Evolutionary conservation across 2,113 vertebrate species (phyloP).

Genomic region (Chroicocephalus ridibundus): DNA sequence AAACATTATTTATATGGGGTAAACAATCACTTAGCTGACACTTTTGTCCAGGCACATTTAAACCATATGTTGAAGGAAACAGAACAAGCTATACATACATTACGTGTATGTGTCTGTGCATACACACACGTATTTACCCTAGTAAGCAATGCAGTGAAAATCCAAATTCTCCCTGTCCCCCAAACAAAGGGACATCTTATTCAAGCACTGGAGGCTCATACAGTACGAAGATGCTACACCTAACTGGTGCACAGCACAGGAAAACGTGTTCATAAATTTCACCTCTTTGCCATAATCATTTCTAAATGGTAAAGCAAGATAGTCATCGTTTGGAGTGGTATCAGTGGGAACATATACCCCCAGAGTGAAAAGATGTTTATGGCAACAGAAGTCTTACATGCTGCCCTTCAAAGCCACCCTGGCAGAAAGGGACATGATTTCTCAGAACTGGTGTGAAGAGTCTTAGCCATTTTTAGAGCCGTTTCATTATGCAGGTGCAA

Average conservation of each 20-base stretch:
- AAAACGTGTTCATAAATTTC: background rate
- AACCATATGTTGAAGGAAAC: background rate
- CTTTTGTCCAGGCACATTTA: background rate
- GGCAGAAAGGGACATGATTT: background rate
- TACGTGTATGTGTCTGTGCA: background rate
- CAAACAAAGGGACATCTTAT: background rate
- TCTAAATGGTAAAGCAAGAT: background rate
- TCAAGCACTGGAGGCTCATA: rapidly evolving
- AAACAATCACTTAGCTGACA: background rate
- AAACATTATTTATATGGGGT: background rate
- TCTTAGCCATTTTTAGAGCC: background rate
- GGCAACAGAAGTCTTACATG: background rate
- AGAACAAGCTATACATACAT: background rate
- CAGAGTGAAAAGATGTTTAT: background rate
- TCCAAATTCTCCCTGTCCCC: background rate
- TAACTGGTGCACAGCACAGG: background rate
- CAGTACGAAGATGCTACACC: background rate
- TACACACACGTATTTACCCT: background rate
- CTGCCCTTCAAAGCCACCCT: background rate
- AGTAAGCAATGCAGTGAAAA: background rate
- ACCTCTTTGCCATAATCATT: background rate
- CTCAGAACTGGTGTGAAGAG: background rate
- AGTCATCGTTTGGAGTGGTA: background rate
- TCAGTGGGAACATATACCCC: background rate
- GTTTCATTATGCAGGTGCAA: background rate